Evolutionary conservation across 2,113 vertebrate species (phyloP).

Genomic region (Tonatia bakeri): DNA sequence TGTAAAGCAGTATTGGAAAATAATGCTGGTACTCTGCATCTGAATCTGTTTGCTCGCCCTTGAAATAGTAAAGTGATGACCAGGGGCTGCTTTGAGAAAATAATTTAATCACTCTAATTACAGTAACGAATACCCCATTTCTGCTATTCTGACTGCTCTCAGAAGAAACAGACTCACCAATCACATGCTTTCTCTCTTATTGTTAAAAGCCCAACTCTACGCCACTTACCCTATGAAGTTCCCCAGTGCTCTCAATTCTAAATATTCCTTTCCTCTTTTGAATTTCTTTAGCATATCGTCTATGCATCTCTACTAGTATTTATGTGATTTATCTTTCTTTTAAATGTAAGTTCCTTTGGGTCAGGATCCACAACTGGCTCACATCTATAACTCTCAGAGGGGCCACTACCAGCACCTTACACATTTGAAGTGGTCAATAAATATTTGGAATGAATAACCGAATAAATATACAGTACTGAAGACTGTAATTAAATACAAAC

Average conservation of each 20-base stretch:
- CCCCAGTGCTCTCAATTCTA: not conserved
- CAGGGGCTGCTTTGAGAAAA: not conserved
- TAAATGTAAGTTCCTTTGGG: not conserved
- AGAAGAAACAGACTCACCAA: not conserved
- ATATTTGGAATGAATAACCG: not conserved
- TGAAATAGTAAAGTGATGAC: not conserved
- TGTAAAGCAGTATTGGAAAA: not conserved
- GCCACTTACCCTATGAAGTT: not conserved
- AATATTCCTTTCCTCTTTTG: not conserved
- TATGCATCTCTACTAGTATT: not conserved
- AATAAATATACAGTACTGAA: not conserved
- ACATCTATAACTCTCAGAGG: not conserved
- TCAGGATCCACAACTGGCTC: not conserved
- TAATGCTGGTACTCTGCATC: not conserved
- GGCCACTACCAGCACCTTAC: not conserved
- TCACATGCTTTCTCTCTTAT: not conserved
- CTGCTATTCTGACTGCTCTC: not conserved
- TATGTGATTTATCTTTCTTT: not conserved
- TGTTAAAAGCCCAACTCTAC: not conserved
- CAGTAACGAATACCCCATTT: not conserved
- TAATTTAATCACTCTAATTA: not conserved
- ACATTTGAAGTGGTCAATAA: not conserved
- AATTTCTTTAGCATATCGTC: not conserved
- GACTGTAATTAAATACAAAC: slow-evolving; percentile 16
- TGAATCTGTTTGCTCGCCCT: not conserved